Evolutionary conservation across 2,797 vertebrate species (phyloP).

Genomic region (Mus caroli): DNA sequence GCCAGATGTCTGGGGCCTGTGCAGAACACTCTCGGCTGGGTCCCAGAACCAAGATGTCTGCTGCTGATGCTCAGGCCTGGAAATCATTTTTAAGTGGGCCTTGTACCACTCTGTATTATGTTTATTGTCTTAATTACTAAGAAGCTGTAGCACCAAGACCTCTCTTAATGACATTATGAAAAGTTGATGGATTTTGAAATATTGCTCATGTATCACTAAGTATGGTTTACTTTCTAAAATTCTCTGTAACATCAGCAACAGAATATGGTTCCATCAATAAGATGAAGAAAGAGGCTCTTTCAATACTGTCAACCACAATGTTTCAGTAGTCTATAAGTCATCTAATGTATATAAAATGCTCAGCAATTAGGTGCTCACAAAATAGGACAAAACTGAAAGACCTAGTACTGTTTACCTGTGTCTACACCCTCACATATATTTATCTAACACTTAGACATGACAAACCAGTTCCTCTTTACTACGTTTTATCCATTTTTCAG

Average conservation of each 20-base stretch:
- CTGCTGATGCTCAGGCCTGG: no score
- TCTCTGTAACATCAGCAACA: not conserved
- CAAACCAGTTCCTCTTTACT: not conserved
- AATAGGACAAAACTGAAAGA: not conserved
- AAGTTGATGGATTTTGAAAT: not conserved
- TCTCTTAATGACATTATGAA: constrained; percentile 3
- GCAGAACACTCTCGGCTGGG: no score
- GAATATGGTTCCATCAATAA: not conserved
- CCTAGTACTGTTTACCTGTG: not conserved
- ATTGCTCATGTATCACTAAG: not conserved
- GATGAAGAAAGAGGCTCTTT: not conserved
- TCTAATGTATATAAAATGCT: not conserved
- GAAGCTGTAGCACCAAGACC: not conserved
- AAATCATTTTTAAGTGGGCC: not conserved
- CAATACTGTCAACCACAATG: not conserved
- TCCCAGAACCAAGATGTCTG: no score
- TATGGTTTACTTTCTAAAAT: not conserved
- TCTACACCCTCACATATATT: not conserved
- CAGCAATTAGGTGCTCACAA: not conserved
- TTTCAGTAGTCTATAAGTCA: not conserved
- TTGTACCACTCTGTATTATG: not conserved
- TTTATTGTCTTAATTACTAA: not conserved
- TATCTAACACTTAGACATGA: not conserved
- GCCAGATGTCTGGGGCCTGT: no score
- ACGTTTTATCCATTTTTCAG: not conserved